Evolutionary conservation across 2,888 invertebrate species (phyloP).

Genomic region (Agrochola circellaris): DNA sequence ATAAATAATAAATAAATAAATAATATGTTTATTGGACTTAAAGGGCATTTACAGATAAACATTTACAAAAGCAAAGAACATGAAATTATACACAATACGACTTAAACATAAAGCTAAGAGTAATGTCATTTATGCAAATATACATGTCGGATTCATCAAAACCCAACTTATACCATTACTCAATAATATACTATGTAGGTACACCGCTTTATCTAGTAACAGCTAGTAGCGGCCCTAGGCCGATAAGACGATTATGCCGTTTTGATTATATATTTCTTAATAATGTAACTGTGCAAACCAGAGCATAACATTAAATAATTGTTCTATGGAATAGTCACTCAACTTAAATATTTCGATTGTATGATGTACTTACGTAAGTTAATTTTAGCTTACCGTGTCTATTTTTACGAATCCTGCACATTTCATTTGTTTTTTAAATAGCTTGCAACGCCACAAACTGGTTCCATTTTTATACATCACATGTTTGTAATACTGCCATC

Average conservation of each 20-base stretch:
- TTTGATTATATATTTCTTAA: not conserved
- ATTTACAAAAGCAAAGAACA: too few species aligned
- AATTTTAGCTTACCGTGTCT: not conserved
- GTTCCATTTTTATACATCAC: not conserved
- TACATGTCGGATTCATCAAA: not conserved
- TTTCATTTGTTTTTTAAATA: not conserved
- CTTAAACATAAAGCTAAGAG: too few species aligned
- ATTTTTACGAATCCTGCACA: not conserved
- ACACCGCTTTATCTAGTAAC: not conserved
- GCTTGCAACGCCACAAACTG: not conserved
- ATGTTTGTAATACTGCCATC: too few species aligned
- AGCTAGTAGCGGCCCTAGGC: not conserved
- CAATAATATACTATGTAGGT: not conserved
- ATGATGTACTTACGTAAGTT: not conserved
- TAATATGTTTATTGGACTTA: too few species aligned
- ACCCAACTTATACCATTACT: not conserved
- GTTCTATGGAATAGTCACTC: not conserved
- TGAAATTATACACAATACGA: too few species aligned
- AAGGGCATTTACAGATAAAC: too few species aligned
- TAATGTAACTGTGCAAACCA: not conserved
- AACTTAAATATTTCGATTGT: not conserved
- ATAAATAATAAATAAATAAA: too few species aligned
- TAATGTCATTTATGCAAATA: too few species aligned
- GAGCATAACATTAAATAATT: not conserved
- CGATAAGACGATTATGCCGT: not conserved